Base-by-base conservation (phyloP, 2,797 vertebrate species). In the Syndactyla subalaris region DNA sequence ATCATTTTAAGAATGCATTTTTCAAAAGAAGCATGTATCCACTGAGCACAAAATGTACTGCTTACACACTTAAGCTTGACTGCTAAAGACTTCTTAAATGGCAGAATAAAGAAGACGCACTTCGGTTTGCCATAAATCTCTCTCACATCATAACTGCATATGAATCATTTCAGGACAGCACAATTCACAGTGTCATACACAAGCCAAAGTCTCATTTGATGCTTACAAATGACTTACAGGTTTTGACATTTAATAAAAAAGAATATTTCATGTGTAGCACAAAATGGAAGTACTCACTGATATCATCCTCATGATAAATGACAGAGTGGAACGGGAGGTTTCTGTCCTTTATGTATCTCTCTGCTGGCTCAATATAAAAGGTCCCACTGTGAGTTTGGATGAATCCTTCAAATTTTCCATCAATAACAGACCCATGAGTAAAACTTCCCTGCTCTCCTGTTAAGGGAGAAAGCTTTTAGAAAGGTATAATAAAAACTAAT, bases 271-370 rank as follows among this genome's bases (percentile, higher is more conserved):
- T 67, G 61, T 92, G 72, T 49, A 80, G 65, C 78, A 93, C 79
- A 80, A 73, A 94, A 82, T n/a, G 17, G 43, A 96, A 97, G 41
- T 94, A 98, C 99, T 99, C 97, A 99, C 99, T 94, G 71, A 99
- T 98, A 97, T 99, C 99, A 93, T 99, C 98, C 97, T 99, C 99
- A 46, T 99, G 99, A 97, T 99, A 99, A 96, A 99, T 99, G 97
- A 99, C 98, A 13, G 99, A 99, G 93, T 99, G 99, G 97, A 99
- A 99, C 10, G 98, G 98, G 26, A 98, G 95, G 30, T 96, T 96
- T 95, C 96, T 97, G 91, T 98, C 98, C 97, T 98, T 98, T 70
- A 99, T 98, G 95, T 99, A 99, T 97, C 99, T 98, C 96, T 99
- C 99, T 20, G 99, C 98, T 74, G 99, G 99, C 92, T 99, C 99